Evolutionary conservation across 2,888 invertebrate species (phyloP).

Genomic region (Sussaba pulchella): DNA sequence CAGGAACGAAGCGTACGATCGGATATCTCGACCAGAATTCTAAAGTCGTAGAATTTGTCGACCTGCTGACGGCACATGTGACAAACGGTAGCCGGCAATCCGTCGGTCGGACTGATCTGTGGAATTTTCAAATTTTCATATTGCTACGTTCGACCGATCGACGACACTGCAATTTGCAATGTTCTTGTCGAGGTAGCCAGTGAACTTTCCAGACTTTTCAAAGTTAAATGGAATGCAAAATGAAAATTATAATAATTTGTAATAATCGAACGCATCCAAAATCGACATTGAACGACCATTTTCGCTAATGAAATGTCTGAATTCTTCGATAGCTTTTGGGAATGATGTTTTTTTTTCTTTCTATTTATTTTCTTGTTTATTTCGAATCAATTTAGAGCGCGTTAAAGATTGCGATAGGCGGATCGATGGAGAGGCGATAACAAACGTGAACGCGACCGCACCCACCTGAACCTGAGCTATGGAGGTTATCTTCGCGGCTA

Average conservation of each 20-base stretch:
- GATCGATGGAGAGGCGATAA: not conserved
- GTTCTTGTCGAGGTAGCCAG: not conserved
- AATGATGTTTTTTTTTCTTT: no score
- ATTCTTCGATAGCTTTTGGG: no score
- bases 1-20: constrained; percentile 74
- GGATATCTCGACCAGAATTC: constrained; percentile 75
- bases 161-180: not conserved
- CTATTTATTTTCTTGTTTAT: no score
- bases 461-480: constrained; percentile 77
- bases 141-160: no score
- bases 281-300: not conserved
- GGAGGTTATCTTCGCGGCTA: constrained; percentile 74
- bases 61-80: constrained; percentile 72
- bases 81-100: constrained; percentile 75
- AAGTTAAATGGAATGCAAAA: not conserved
- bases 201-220: not conserved
- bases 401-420: constrained; percentile 6
- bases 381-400: constrained; percentile 12
- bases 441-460: constrained; percentile 67
- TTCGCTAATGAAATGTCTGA: no score
- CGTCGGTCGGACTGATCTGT: constrained; percentile 74
- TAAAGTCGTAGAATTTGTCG: constrained; percentile 75
- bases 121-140: constrained; percentile 12
- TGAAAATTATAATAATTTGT: not conserved
- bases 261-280: not conserved